Conservation (phyloP, 2,113 vertebrate species). For the Camelus bactrianus region DNA sequence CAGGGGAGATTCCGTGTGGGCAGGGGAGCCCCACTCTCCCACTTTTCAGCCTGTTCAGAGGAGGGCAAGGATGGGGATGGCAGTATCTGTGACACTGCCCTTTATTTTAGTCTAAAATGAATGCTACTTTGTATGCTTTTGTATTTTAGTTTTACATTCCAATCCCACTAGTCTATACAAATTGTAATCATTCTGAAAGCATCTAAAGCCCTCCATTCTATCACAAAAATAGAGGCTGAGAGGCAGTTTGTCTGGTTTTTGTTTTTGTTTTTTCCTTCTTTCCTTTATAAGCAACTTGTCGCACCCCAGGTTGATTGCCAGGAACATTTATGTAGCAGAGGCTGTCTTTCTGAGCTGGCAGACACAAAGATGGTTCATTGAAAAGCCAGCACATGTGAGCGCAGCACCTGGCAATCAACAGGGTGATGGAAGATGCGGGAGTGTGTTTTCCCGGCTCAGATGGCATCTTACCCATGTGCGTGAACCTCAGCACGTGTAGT, state of each 20-base stretch:
- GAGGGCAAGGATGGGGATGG: background rate
- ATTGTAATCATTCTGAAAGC: background rate
- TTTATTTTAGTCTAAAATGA: background rate
- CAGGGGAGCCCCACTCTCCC: accelerated
- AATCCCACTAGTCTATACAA: background rate
- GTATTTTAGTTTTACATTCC: background rate
- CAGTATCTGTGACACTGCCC: background rate
- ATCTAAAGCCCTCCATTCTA: background rate
- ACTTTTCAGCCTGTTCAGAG: background rate
- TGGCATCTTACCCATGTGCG: background rate
- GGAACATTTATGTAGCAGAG: background rate
- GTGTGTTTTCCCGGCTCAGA: background rate
- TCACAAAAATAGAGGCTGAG: background rate
- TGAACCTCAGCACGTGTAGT: background rate
- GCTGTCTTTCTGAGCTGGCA: background rate
- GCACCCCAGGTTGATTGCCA: background rate
- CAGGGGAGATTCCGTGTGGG: background rate
- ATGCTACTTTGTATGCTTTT: background rate
- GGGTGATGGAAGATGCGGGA: background rate
- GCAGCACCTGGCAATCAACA: background rate
- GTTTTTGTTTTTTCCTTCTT: background rate
- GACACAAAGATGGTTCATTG: constrained; percentile 8
- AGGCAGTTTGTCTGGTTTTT: background rate
- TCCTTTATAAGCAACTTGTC: background rate
- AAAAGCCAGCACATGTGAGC: background rate